phyloP scores from a whole-genome alignment of 2,888 invertebrate species.

The Chrysina gloriosa region DNA sequence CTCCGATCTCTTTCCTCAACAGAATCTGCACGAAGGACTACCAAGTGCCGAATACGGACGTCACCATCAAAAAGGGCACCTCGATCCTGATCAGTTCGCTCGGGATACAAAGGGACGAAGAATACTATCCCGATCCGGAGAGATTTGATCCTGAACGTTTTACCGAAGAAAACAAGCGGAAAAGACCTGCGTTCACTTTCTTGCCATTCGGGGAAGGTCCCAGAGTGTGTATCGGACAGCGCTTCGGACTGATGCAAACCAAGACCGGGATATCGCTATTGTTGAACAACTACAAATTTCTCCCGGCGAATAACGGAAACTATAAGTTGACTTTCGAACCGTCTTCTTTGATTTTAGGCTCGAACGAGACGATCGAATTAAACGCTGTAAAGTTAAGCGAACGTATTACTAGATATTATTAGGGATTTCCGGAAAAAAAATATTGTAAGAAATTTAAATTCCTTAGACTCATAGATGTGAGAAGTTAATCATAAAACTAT shows the following conservation, averaged over 20 bases:
- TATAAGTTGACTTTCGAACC: conserved; percentile 1
- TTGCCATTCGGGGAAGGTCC: not conserved
- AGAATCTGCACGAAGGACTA: not conserved
- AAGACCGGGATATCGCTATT: not conserved
- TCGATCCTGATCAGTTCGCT: not conserved
- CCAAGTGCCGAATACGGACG: not conserved
- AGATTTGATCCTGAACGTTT: conserved; percentile 7
- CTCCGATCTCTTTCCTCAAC: not conserved
- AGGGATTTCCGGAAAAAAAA: not conserved
- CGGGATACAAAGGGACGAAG: conserved; percentile 2
- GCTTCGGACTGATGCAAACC: not conserved
- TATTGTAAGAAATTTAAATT: too few species aligned
- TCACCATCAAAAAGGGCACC: not conserved
- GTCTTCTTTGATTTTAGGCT: not conserved
- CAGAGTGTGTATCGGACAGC: not conserved
- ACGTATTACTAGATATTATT: not conserved
- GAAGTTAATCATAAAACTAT: too few species aligned
- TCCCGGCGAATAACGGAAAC: not conserved
- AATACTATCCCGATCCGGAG: conserved; percentile 7
- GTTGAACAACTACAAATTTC: not conserved
- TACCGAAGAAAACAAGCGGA: not conserved
- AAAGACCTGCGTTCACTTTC: not conserved
- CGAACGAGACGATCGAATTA: not conserved
- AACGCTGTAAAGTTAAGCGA: not conserved
- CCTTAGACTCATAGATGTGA: too few species aligned